These are phyloP conservation scores for Fratercula arctica DNA, from an alignment of 2,797 vertebrate species.

Conservation along the genomic window DNA sequence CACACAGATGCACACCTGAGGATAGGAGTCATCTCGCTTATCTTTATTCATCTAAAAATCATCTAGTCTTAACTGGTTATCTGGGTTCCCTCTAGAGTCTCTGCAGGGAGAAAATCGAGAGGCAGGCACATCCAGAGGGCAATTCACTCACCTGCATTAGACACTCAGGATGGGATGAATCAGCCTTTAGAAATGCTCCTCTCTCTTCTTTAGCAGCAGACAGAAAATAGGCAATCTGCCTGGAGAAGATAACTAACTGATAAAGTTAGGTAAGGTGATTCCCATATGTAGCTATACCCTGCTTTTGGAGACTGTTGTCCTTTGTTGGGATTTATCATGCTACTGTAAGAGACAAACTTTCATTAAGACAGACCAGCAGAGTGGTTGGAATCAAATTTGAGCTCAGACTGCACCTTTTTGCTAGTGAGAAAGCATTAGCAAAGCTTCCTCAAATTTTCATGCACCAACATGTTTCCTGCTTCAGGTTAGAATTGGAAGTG, in stretches of 20 bases:
- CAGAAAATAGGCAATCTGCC: background rate
- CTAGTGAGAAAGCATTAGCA: background rate
- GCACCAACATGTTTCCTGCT: background rate
- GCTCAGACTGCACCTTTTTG: background rate
- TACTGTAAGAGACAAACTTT: background rate
- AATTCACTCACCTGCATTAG: background rate
- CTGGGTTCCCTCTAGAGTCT: background rate
- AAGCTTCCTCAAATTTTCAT: background rate
- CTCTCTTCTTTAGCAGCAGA: background rate
- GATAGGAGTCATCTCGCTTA: background rate
- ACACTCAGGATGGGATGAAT: background rate
- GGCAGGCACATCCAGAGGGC: background rate
- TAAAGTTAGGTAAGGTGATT: background rate
- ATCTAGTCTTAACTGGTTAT: background rate
- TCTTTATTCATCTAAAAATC: background rate
- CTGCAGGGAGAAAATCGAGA: background rate
- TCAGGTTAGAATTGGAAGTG: slow-evolving; percentile 3
- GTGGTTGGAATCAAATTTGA: background rate
- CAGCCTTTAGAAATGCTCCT: background rate
- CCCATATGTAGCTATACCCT: background rate
- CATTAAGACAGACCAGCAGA: background rate
- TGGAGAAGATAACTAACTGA: background rate
- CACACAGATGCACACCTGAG: background rate
- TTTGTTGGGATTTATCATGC: background rate
- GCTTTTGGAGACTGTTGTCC: background rate